A percentile compares a stretch with the other conserved stretches of the same genome.
Conservation (phyloP, 1,140 invertebrate species). For the Drosophila baimaii region DNA sequence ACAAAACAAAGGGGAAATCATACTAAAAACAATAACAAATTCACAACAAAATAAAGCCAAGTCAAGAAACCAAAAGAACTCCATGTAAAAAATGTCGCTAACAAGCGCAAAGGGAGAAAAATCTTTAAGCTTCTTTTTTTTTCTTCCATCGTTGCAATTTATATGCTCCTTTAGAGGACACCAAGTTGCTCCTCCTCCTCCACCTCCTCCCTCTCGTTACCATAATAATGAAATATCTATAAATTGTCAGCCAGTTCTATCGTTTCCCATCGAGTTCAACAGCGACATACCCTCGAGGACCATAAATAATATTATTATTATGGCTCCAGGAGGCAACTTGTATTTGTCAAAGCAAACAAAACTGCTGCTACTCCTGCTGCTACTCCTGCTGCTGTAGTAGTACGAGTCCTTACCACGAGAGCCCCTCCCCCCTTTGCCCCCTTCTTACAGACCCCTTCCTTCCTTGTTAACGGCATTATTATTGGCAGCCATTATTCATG, state of each 20-base stretch:
- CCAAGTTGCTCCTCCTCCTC: background rate
- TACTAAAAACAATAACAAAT: conserved; percentile 56
- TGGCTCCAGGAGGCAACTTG: conserved; percentile 73
- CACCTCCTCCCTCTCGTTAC: conserved; percentile 6
- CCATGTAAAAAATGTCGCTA: conserved; percentile 37
- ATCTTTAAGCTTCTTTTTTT: conserved; percentile 42
- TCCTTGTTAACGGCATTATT: conserved; percentile 41
- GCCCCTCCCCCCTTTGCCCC: background rate
- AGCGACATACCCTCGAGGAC: conserved; percentile 19
- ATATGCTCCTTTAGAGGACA: conserved; percentile 29
- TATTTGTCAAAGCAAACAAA: conserved; percentile 79
- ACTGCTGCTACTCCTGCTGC: conserved; percentile 21
- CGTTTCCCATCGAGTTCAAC: conserved; percentile 19
- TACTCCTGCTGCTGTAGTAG: conserved; percentile 17
- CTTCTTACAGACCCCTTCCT: background rate
- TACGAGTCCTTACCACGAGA: conserved; percentile 17
- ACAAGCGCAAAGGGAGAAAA: conserved; percentile 49
- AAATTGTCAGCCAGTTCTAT: conserved; percentile 47
- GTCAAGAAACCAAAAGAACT: conserved; percentile 3
- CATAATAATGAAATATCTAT: conserved; percentile 71
- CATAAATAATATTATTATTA: conserved; percentile 83
- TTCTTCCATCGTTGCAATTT: conserved; percentile 34
- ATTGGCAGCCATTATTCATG: conserved; percentile 66
- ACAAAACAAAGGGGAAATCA: conserved; percentile 38
- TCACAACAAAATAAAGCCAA: conserved; percentile 21